A percentile compares a stretch with the other conserved stretches of the same genome.
Conservation (phyloP, 2,888 invertebrate genomes). For the Synanthedon formicaeformis region DNA sequence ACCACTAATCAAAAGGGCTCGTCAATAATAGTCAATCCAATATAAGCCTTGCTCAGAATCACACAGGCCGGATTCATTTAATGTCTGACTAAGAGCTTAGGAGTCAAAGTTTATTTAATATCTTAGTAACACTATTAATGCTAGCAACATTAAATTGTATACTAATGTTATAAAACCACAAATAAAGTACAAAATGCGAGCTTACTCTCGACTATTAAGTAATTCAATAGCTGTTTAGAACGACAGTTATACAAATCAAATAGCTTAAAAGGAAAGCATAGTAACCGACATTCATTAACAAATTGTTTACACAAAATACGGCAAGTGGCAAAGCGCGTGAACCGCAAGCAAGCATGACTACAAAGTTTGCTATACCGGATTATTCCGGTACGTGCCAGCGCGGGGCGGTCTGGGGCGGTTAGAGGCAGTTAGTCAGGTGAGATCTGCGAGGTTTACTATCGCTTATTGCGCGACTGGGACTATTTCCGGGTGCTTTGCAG, state of each 20-base stretch:
- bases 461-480: constrained; percentile 3
- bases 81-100: too few relatives aligned
- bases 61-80: too few relatives aligned
- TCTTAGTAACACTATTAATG: too few relatives aligned
- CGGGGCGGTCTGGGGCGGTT: constrained; percentile 20
- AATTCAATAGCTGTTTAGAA: too few relatives aligned
- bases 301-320: constrained; percentile 26
- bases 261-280: neutral
- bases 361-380: constrained; percentile 55
- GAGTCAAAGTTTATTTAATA: too few relatives aligned
- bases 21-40: too few relatives aligned
- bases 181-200: too few relatives aligned
- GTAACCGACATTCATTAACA: constrained; percentile 28
- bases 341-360: constrained; percentile 52
- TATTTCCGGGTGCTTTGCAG: neutral
- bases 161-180: too few relatives aligned
- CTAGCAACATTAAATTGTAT: too few relatives aligned
- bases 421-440: constrained; percentile 43
- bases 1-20: too few relatives aligned
- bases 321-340: constrained; percentile 39
- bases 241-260: neutral
- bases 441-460: constrained; percentile 39
- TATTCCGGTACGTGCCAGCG: constrained; percentile 35
- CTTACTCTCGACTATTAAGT: too few relatives aligned
- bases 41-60: too few relatives aligned